A percentile compares a stretch with the other conserved stretches of the same genome.
These are phyloP conservation scores for Eupristina koningsbergeri DNA, from an alignment of 1,140 invertebrate genomes.

Conservation along the genomic window DNA sequence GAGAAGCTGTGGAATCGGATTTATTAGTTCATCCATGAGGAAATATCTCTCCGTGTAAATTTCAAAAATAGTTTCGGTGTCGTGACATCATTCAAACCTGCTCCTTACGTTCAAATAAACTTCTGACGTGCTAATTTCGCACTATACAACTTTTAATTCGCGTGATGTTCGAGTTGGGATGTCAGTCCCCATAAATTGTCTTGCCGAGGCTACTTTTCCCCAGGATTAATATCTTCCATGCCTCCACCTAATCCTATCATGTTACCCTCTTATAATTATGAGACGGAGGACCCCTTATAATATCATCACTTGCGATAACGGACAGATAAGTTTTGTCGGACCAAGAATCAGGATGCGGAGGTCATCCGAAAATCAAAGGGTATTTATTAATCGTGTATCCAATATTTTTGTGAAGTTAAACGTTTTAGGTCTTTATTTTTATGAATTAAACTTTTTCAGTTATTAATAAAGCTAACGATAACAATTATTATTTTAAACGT, in stretches of 20 bases:
- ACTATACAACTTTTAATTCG: slow-evolving; percentile 42
- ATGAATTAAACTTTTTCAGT: too few species aligned
- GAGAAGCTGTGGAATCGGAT: background rate
- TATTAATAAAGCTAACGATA: too few species aligned
- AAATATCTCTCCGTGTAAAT: background rate
- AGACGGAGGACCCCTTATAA: slow-evolving; percentile 6
- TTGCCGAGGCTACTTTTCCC: background rate
- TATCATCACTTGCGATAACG: slow-evolving; percentile 24
- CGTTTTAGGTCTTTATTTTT: background rate
- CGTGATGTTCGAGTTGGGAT: slow-evolving; percentile 55
- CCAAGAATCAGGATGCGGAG: background rate
- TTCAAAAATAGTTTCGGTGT: background rate
- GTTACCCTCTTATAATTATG: too few species aligned
- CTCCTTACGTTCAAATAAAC: background rate
- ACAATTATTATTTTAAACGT: background rate
- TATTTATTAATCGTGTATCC: background rate
- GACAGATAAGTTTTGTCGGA: slow-evolving; percentile 9
- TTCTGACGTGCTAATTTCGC: slow-evolving; percentile 64
- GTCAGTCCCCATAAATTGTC: background rate
- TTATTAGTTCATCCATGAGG: background rate
- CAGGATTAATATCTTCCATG: background rate
- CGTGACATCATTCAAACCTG: background rate
- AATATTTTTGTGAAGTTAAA: background rate
- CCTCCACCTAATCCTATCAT: background rate
- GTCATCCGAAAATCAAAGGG: too few species aligned